Evolutionary conservation across 1,140 invertebrate genomes (phyloP), one percentile per base, ranked within the genome.

Genomic region (Neodiprion virginianus): DNA sequence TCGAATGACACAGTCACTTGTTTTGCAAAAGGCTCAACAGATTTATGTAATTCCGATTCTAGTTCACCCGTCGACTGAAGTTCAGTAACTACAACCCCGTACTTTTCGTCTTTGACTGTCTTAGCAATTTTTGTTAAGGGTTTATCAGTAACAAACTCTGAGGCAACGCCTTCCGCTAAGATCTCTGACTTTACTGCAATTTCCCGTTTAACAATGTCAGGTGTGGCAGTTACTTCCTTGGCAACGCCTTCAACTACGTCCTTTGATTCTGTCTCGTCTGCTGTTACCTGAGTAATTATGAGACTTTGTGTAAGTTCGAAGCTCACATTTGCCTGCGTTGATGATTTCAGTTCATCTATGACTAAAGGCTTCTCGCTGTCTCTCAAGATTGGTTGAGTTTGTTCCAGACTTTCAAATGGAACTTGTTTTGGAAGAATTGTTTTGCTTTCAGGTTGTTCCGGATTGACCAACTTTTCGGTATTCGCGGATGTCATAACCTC

Each of bases 61-160:
- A 82, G 77, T 83, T 90, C 89, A 76, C 83, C 89, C 74, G 86
- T 83, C 69, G 85, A 82, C 78, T 80, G 82, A 74, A 88, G 81
- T 79, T 91, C 88, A 74, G 88, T 91, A 65, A 92, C 83, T 14
- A 91, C 87, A 49, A 92, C 71, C 72, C 90, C 87, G 77, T 90
- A 88, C 71, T 88, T 83, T 71, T 88, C 83, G 48, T 87, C 83
- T 69, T 87, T 79, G 10, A 88, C 74, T 79, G 78, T 75, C 74
- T 81, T 84, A 11, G 88, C 87, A n/a, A 73, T 80, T 77, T 82
- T 85, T 66, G 78, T 75, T 49, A 72, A 76, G 49, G 84, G 87
- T 71, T 77, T 81, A 21, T 79, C 73, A 3, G 85, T 70, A 48
- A 83, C 78, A 69, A 90, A 86, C 72, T 86, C 84, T 28, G 79